Base-by-base conservation (phyloP, 30 jellyfish, hydroid and myxozoan species). In the Turritopsis dohrnii region DNA sequence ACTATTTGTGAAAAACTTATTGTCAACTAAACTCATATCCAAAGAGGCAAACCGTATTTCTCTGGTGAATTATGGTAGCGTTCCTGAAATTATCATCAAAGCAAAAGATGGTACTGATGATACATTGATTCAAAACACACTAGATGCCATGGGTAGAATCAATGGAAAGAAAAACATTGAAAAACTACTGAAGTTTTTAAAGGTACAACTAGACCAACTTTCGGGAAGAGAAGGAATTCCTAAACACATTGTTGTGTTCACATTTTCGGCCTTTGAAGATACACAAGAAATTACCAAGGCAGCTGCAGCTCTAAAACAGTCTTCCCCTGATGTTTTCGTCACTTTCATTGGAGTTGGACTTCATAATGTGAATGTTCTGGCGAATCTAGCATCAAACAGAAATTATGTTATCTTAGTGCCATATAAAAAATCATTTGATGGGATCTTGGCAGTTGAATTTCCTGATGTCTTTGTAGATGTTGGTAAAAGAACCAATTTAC, bases 31-130 rank as follows among this genome's bases (percentile, higher is more conserved):
- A 84, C 66, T 53, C 20, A 54, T 89, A 16, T 84, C 94, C 0
- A 23, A 26, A n/a, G 18, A 66, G 8, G 85, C 53, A 24, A 27
- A 90, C 13, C 89, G 76, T 29, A 85, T 85, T 29, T 91, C 90
- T 20, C 73, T 89, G 21, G 85, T 85, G 18, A 84, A 85, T 23
- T 89, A 72, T 79, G 94, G 96, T 1, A 84, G 71, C 53, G 69
- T 29, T 8, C 66, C 95, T 17, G 88, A 84, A 24, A 65, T 84
- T 21, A 21, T 25, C 66, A 21, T 80, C 27, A 81, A 30, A 21
- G 84, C 80, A 26, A 76, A 65, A 31, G 91, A 89, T 31, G 90
- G 90, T 23, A 83, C 83, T 3, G 82, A 83, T 71, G 75, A 23
- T 1, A 29, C 71, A 23, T 29, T 5, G 69, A 30, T 76, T 0